Conservation (phyloP, 2,113 vertebrate genomes). For the Rhadina sibilatrix region DNA sequence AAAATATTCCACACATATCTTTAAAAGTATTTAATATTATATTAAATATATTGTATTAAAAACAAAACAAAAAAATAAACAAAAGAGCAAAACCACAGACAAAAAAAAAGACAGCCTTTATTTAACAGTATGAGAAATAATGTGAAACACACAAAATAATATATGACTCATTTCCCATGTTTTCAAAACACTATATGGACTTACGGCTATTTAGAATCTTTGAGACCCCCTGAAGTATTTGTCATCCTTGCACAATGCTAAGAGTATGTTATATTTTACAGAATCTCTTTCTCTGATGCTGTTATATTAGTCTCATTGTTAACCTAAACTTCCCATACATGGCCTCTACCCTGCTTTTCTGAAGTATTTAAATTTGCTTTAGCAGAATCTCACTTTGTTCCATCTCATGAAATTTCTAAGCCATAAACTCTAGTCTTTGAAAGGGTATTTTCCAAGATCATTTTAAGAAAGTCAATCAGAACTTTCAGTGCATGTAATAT, state of each 20-base stretch:
- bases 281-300: not conserved
- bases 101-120: not conserved
- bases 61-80: not conserved
- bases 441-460: not conserved
- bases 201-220: not conserved
- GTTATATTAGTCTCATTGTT: not conserved
- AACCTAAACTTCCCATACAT: not conserved
- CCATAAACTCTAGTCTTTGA: not conserved
- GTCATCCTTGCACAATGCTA: not conserved
- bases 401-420: not conserved
- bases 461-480: not conserved
- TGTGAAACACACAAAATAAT: not conserved
- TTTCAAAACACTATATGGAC: not conserved
- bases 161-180: accelerated
- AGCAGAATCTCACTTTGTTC: not conserved
- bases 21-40: not conserved
- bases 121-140: not conserved
- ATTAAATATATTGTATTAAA: not conserved
- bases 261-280: not conserved
- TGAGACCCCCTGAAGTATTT: not conserved
- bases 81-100: not conserved
- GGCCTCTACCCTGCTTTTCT: not conserved
- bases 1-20: not conserved
- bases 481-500: not conserved
- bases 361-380: not conserved